Percentiles rank a stretch among this genome's conserved stretches.
phyloP scores from a whole-genome alignment of 2,888 invertebrate genomes.

The Harpalus rufipes region DNA sequence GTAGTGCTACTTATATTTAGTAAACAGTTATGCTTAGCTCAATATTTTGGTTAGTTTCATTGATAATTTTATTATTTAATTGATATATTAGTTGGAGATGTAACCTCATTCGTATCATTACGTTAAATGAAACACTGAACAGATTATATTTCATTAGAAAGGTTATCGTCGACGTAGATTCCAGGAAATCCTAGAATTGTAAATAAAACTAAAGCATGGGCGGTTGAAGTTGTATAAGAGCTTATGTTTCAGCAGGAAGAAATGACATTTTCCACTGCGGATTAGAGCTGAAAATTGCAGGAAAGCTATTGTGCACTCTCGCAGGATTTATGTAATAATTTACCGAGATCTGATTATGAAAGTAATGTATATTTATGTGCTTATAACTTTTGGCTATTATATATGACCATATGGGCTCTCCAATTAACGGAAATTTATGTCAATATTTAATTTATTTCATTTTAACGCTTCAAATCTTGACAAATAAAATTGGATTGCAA shows the following conservation, averaged over 20 bases:
- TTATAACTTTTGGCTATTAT: not conserved
- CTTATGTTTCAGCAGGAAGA: conserved; percentile 15
- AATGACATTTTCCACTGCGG: conserved; percentile 10
- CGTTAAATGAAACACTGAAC: not conserved
- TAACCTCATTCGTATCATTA: not conserved
- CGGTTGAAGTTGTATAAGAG: not conserved
- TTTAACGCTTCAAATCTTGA: conserved; percentile 1
- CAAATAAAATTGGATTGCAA: conserved; percentile 13
- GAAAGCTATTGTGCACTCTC: conserved; percentile 2
- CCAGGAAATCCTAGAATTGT: not conserved
- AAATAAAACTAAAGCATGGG: not conserved
- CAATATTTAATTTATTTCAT: conserved; percentile 12
- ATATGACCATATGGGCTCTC: not conserved
- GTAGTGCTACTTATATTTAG: no score
- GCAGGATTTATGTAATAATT: conserved; percentile 1
- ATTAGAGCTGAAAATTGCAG: conserved; percentile 28
- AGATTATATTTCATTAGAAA: not conserved
- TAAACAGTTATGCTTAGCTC: no score
- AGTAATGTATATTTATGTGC: conserved; percentile 2
- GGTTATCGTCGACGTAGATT: not conserved
- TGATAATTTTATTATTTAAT: no score
- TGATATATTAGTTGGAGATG: no score
- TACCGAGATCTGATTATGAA: conserved; percentile 6
- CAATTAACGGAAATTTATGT: conserved; percentile 3
- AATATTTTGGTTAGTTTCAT: no score